Evolutionary conservation across 2,113 vertebrate genomes (phyloP).

Genomic region (Phalacrocorax aristotelis): DNA sequence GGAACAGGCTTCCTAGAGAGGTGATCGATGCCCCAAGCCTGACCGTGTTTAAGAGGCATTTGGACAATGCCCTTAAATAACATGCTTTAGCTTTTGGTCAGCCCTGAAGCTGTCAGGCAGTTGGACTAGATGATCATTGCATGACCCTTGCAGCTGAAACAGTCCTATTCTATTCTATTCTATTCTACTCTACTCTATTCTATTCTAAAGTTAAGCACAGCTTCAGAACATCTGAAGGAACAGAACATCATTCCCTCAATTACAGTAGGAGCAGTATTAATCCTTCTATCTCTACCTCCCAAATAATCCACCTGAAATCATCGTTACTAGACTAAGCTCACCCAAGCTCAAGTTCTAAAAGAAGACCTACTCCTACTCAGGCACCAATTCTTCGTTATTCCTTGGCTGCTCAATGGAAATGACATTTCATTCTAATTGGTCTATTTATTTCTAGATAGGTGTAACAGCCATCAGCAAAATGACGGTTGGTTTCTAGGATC

Average conservation of each 20-base stretch:
- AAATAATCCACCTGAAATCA: not conserved
- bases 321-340: not conserved
- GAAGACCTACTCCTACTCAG: not conserved
- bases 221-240: not conserved
- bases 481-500: not conserved
- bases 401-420: not conserved
- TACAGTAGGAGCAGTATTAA: not conserved
- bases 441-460: not conserved
- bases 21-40: not conserved
- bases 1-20: not conserved
- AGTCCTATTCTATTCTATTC: not conserved
- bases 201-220: not conserved
- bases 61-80: not conserved
- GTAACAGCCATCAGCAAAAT: not conserved
- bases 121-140: not conserved
- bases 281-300: not conserved
- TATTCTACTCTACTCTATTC: not conserved
- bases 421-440: not conserved
- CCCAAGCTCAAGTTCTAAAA: not conserved
- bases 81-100: not conserved
- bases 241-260: not conserved
- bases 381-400: not conserved
- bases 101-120: not conserved
- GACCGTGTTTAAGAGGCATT: not conserved
- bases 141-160: not conserved